Base-by-base conservation (phyloP, 2,113 vertebrate species). In the Nymphicus hollandicus region DNA sequence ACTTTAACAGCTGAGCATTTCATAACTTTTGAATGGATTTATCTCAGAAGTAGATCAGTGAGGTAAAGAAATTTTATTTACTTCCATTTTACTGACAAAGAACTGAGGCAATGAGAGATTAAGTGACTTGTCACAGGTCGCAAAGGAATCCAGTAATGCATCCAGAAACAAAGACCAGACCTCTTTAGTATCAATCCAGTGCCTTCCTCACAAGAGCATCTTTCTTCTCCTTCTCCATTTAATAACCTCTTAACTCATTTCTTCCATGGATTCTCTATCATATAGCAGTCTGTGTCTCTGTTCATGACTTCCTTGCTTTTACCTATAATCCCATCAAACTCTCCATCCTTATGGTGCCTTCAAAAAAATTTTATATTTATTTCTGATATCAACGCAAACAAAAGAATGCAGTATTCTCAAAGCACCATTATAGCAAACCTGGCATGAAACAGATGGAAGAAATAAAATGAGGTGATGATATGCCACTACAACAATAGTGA, bases 381-480 rank as follows among this genome's bases (percentile, higher is more conserved):
- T 94, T 86, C 70, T 87, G 49, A 73, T 95, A 92, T 60, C 90
- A 95, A 10, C 55, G 92, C 83, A 96, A 97, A 93, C 88, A 96
- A 93, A 91, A 2, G 1, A 95, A 91, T 11, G 3, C 83, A 79
- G 80, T 68, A 80, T 60, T 92, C 88, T 95, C 84, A 28, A 95
- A 82, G 69, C 13, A 74, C 43, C 74, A 58, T 78, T 82, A 95
- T 24, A 81, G 39, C 60, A 94, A 96, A 92, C 44, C 85, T 13
- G 13, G 74, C 89, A 83, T 46, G 82, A 96, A 96, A 80, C 94
- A 96, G 96, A 96, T 95, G 95, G 95, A 91, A 96, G 81, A 92
- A 95, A 95, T 95, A 94, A 96, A 96, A 81, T 5, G 79, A 96
- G 93, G 95, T 87, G 91, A 95, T 86, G 86, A 92, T 91, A 83